Evolutionary conservation across 1,140 invertebrate species (phyloP).

Genomic region (Trachymyrmex septentrionalis): DNA sequence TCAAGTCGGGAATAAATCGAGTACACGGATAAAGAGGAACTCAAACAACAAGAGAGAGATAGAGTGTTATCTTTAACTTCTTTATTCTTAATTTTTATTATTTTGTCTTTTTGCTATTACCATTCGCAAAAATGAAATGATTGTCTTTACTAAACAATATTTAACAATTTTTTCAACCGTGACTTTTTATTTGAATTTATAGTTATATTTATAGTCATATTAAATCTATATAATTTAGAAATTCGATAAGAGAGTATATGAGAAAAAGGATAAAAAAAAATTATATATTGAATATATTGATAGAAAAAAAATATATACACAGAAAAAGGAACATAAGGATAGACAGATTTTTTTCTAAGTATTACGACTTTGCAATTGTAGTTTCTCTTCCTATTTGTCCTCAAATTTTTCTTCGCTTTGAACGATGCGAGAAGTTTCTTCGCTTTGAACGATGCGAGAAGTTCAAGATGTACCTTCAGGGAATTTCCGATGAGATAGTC

Average conservation of each 20-base stretch:
- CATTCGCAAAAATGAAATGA: constrained; percentile 1
- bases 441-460: neutral
- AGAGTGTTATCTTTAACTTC: neutral
- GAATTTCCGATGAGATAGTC: constrained; percentile 16
- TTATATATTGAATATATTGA: neutral
- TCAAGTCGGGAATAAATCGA: constrained; percentile 31
- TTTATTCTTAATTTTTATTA: neutral
- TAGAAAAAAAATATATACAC: no score
- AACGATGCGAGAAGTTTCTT: neutral
- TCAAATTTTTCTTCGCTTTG: neutral
- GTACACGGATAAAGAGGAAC: neutral
- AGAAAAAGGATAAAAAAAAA: neutral
- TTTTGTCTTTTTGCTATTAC: neutral
- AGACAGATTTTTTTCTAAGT: neutral
- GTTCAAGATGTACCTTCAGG: constrained; percentile 19
- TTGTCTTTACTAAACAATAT: neutral
- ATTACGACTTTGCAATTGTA: neutral
- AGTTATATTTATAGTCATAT: no score
- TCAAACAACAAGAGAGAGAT: neutral
- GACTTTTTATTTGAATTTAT: neutral
- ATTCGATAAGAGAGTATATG: neutral
- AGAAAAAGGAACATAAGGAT: neutral
- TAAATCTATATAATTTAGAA: neutral
- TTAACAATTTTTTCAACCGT: neutral
- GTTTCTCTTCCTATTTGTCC: neutral